Base-by-base conservation (phyloP, 2,888 invertebrate genomes). In the Epinotia nisella region DNA sequence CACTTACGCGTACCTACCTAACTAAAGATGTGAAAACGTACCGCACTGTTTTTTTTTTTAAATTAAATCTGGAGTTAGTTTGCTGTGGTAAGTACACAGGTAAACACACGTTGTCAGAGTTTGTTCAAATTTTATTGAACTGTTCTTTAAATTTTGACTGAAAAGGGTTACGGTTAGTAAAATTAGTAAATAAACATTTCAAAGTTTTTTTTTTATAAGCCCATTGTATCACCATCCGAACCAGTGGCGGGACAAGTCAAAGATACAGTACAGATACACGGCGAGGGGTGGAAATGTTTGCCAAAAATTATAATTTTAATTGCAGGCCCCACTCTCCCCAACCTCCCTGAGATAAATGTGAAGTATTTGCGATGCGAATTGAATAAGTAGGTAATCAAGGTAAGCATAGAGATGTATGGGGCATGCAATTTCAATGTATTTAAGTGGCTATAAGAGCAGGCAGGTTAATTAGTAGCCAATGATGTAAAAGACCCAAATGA, bases 251-350 rank as follows among this genome's bases (percentile, higher is more conserved):
- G 85, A 89, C 87, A 88, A 89, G 86, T 90, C 90, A 93, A 92
- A 92, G 90, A 92, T 90, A 92, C 84, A 90, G 86, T 90, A 92
- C 84, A 90, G 86, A 91, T 90, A 91, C 83, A 88, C 85, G 85
- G 80, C 80, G 85, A 81, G 87, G 90, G 87, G 81, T 82, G 88
- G 88, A 85, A 87, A 85, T 89, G 91, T 92, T 93, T 92, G 92
- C 92, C 93, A 91, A 93, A 93, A 93, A 93, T 92, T 93, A 93
- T 92, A 92, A 92, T 93, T 92, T 92, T 92, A 92, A 92, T 92
- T 92, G 92, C 90, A 82, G 79, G 71, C 82, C 84, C 85, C 79
- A 77, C 79, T 81, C 76, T 80, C 84, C 84, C 84, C 79, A 58
- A 75, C 83, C 81, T 82, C 84, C 84, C 83, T 82, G 77, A 80